Evolutionary conservation across 2,113 vertebrate species (phyloP).

Genomic region (Apistogramma diplotaenia): DNA sequence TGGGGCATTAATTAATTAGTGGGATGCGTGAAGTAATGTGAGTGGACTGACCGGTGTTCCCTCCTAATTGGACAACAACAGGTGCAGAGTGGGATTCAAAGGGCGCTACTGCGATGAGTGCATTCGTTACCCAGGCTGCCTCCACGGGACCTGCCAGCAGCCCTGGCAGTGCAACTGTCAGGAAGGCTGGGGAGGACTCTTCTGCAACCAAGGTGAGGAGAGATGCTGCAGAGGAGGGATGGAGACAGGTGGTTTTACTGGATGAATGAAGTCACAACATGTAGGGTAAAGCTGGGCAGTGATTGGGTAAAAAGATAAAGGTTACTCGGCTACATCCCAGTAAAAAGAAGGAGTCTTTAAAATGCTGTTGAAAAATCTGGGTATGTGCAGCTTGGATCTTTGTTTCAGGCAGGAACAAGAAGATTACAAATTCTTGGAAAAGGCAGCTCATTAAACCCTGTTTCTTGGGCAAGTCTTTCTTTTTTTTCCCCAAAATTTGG

Average conservation of each 20-base stretch:
- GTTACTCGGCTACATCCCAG: neutral
- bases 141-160: conserved; percentile 97
- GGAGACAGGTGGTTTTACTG: neutral
- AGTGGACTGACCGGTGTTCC: conserved; percentile 54
- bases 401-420: neutral
- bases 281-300: neutral
- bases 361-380: neutral
- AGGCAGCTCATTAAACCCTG: neutral
- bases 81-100: conserved; percentile 97
- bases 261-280: neutral
- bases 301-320: fast-evolving
- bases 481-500: neutral
- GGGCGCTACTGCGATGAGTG: conserved; percentile 97
- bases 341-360: neutral
- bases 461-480: neutral
- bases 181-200: conserved; percentile 98
- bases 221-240: too few relatives aligned
- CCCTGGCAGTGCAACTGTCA: conserved; percentile 99
- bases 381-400: neutral
- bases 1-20: conserved; percentile 19
- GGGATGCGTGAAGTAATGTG: conserved; percentile 29
- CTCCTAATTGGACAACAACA: conserved; percentile 70
- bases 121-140: conserved; percentile 96
- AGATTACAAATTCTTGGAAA: neutral
- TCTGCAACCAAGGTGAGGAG: conserved; percentile 96